These are phyloP conservation scores for Mixornis gularis DNA, from an alignment of 2,113 vertebrate species.

Conservation along the genomic window DNA sequence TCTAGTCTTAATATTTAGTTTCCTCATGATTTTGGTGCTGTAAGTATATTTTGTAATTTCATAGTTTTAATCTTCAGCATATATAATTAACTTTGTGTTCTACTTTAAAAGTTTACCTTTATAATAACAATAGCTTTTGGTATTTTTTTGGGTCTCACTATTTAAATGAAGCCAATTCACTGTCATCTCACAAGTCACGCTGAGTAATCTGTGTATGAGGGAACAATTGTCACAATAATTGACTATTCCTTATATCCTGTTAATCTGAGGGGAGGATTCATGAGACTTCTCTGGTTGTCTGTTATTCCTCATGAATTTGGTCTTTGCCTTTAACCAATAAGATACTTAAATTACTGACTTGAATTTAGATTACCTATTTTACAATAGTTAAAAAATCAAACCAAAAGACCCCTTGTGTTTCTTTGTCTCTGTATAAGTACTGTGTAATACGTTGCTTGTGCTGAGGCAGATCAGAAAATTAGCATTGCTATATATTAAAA, in stretches of 20 bases:
- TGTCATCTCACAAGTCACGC: neutral
- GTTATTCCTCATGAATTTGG: neutral
- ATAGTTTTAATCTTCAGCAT: neutral
- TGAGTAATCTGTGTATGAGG: neutral
- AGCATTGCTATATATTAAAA: neutral
- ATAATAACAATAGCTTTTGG: neutral
- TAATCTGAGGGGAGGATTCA: neutral
- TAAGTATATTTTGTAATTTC: neutral
- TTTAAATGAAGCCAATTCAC: neutral
- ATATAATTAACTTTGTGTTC: neutral
- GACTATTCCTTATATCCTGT: neutral
- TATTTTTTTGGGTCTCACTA: neutral
- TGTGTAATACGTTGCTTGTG: neutral
- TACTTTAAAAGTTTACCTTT: neutral
- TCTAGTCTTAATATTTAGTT: neutral
- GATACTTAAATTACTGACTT: neutral
- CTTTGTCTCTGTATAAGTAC: neutral
- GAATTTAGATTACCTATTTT: neutral
- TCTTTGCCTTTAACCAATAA: neutral
- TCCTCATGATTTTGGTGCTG: neutral
- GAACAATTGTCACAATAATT: neutral
- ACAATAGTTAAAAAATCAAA: neutral
- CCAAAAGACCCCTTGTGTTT: neutral
- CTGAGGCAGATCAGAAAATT: neutral
- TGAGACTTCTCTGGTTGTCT: neutral